Evolutionary conservation across 2,113 vertebrate species (phyloP), one percentile per base, ranked within the genome.

Genomic region (Pseudonaja textilis): DNA sequence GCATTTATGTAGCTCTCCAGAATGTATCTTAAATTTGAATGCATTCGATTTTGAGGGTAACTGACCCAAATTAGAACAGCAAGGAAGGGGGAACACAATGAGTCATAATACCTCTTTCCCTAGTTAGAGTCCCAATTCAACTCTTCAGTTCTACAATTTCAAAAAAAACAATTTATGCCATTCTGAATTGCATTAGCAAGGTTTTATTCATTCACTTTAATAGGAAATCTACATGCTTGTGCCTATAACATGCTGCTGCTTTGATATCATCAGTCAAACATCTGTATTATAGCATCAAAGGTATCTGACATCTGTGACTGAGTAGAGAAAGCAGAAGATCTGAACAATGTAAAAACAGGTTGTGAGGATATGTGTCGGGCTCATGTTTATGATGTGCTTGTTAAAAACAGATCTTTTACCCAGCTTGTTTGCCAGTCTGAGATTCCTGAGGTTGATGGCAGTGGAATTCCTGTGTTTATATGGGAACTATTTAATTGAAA

Each of bases 391-490:
- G 89, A 85, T 56, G n/a, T 54, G 34, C 57, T 90, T 29, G 55
- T 25, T 47, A 18, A 90, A 89, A 95, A 91, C 90, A 9, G 1
- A 55, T 0, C 47, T 94, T 96, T 95, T 93, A 94, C 47, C 4
- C 92, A 85, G 95, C 94, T 95, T 94, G 90, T 92, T 94, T 95
- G 95, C 93, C 94, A 95, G 94, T 94, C 90, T 95, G 92, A 94
- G 93, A 91, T 94, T 95, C 89, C 89, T 93, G 95, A 95, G 96
- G 92, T 74, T 54, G 92, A 96, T 95, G 94, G 81, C 95, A 95
- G 95, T 97, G 95, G 90, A 97, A 96, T 97, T 97, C 95, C 96
- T 96, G 96, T 97, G 97, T 97, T 97, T 97, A 97, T 94, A 92
- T 45, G 94, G 92, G 85, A 96, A 52, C 88, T 94, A 94, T 96